These are phyloP conservation scores for Sthenelais limicola DNA, from an alignment of 2,888 invertebrate species.

Conservation along the genomic window DNA sequence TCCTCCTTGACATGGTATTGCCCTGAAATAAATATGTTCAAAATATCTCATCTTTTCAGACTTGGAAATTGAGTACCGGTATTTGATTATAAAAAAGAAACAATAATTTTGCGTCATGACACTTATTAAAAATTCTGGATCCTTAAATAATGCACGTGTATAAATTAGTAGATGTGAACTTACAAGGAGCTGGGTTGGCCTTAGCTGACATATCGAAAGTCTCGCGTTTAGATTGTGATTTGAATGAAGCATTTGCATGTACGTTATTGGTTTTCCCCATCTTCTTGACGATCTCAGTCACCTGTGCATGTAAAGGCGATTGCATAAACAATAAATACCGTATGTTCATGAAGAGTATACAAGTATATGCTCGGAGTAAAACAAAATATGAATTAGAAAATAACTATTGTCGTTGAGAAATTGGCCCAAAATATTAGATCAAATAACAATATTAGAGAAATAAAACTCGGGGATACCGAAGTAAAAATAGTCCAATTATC, in stretches of 20 bases:
- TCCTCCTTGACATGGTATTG: slow-evolving; percentile 69
- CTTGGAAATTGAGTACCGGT: background rate
- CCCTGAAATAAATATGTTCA: slow-evolving; percentile 53
- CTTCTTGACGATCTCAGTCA: background rate
- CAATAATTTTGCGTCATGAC: background rate
- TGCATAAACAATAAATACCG: no score
- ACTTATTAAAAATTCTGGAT: background rate
- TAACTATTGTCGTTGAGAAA: no score
- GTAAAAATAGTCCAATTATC: no score
- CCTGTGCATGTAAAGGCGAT: no score
- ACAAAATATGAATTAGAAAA: no score
- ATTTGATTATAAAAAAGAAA: background rate
- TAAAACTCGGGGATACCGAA: no score
- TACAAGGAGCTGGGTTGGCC: slow-evolving; percentile 67
- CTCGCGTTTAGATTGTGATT: slow-evolving; percentile 68
- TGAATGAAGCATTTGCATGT: slow-evolving; percentile 68
- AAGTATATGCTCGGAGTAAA: no score
- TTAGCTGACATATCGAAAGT: slow-evolving; percentile 56
- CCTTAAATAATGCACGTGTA: background rate
- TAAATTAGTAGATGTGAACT: slow-evolving; percentile 29
- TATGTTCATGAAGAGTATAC: no score
- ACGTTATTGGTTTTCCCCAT: slow-evolving; percentile 58
- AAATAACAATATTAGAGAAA: no score
- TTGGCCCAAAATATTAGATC: no score
- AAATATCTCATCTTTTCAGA: background rate